Conservation (phyloP, 2,113 vertebrate species). For the Sarotherodon lohbergeri region DNA sequence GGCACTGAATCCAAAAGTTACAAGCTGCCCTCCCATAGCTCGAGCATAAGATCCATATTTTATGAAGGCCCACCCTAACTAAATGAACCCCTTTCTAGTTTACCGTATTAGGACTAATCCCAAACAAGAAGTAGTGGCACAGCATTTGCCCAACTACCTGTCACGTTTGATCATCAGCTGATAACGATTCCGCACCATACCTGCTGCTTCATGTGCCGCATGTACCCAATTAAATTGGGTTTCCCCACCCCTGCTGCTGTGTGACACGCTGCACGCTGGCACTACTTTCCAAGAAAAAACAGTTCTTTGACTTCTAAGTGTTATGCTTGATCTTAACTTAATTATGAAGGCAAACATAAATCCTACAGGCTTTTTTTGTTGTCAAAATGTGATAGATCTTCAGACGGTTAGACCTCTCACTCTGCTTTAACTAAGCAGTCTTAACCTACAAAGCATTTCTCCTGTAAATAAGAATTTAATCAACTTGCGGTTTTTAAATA, state of each 20-base stretch:
- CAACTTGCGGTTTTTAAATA: background rate
- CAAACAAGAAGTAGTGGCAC: background rate
- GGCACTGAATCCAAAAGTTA: background rate
- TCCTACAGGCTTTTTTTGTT: background rate
- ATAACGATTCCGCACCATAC: background rate
- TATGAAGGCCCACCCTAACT: background rate
- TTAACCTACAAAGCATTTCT: background rate
- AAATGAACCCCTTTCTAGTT: background rate
- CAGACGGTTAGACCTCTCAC: background rate
- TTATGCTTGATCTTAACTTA: background rate
- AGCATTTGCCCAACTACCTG: background rate
- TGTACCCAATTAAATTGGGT: slow-evolving; percentile 7
- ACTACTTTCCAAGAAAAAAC: background rate
- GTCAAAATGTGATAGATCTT: background rate
- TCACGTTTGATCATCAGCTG: background rate
- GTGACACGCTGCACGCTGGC: background rate
- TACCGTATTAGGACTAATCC: background rate
- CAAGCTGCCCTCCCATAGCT: background rate
- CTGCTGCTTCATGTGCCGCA: background rate
- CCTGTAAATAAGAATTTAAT: background rate
- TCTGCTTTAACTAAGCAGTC: background rate
- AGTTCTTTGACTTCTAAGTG: background rate
- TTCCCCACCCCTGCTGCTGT: background rate
- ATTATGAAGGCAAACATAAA: background rate
- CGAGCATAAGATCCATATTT: background rate